phyloP scores from a whole-genome alignment of 2,888 invertebrate genomes.

The Trachelus iudaicus region DNA sequence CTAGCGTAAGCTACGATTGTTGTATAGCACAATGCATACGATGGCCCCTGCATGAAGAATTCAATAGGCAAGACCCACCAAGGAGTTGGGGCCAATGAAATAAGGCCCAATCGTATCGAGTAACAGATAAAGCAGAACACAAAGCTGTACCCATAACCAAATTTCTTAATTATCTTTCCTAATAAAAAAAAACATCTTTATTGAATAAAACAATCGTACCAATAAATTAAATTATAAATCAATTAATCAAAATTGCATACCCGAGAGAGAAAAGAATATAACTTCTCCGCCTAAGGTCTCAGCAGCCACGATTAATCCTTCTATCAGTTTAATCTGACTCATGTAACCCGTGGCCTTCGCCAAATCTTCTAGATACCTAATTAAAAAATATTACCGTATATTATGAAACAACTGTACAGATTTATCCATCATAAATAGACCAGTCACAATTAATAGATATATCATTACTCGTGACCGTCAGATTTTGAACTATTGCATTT shows the following conservation, averaged over 20 bases:
- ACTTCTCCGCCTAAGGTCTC: conserved; percentile 84
- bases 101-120: conserved; percentile 77
- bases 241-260: conserved; percentile 54
- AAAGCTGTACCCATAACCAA: conserved; percentile 83
- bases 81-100: conserved; percentile 81
- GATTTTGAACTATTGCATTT: not conserved
- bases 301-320: conserved; percentile 82
- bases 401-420: not conserved
- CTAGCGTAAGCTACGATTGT: conserved; percentile 78
- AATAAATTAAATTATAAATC: conserved; percentile 6
- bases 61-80: conserved; percentile 88
- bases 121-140: conserved; percentile 83
- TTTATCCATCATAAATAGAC: not conserved
- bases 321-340: conserved; percentile 79
- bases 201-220: not conserved
- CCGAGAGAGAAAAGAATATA: conserved; percentile 79
- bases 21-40: conserved; percentile 87
- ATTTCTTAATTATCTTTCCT: conserved; percentile 82
- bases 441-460: not conserved
- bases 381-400: not conserved
- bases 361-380: conserved; percentile 82
- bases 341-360: conserved; percentile 73
- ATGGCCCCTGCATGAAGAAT: conserved; percentile 84
- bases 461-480: not conserved
- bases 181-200: conserved; percentile 29